Conservation (phyloP, 2,888 invertebrate species). For the Cerceris ruficornis region DNA sequence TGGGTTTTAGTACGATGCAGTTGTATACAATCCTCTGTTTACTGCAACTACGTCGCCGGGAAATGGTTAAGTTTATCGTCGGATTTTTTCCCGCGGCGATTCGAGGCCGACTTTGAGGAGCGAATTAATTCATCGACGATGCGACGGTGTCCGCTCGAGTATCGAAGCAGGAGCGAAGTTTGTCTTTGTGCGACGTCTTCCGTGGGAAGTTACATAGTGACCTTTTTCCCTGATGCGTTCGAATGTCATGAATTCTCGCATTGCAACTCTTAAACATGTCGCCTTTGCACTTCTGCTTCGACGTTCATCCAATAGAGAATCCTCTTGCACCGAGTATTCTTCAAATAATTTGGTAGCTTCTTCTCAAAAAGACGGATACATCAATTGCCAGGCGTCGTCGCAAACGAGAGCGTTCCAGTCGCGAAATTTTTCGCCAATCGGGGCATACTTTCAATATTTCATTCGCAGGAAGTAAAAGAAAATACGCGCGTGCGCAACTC, state of each 20-base stretch:
- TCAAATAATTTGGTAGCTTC: neutral
- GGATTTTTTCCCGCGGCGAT: slow-evolving; percentile 38
- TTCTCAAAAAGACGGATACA: neutral
- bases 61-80: slow-evolving; percentile 51
- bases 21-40: slow-evolving; percentile 67
- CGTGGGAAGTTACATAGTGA: neutral
- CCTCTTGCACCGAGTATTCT: neutral
- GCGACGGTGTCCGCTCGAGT: too few relatives aligned
- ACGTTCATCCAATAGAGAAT: neutral
- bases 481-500: slow-evolving; percentile 68
- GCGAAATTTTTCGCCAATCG: neutral
- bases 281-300: too few relatives aligned
- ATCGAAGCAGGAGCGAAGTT: too few relatives aligned
- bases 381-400: slow-evolving; percentile 70
- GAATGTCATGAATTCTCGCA: neutral
- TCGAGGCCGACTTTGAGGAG: neutral
- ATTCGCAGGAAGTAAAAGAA: neutral
- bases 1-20: slow-evolving; percentile 67
- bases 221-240: neutral
- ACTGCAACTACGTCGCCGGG: slow-evolving; percentile 59
- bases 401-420: neutral
- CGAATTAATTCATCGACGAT: too few relatives aligned
- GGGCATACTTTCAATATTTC: too few relatives aligned
- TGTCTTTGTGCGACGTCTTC: neutral
- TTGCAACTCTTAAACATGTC: too few relatives aligned